phyloP scores from a whole-genome alignment of 2,888 invertebrate species.

The Synanthedon vespiformis region DNA sequence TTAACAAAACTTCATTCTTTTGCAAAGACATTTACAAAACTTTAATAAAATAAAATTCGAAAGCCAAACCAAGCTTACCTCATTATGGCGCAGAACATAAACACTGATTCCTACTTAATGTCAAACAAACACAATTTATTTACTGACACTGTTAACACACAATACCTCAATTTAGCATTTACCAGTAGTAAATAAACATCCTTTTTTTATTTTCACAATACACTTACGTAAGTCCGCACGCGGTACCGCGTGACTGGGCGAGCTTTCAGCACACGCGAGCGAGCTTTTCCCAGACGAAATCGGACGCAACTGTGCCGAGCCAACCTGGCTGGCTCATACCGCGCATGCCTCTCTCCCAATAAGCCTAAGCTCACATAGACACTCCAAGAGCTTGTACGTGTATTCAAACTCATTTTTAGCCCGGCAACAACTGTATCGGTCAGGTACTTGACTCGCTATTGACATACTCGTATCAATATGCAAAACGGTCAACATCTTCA shows the following conservation, averaged over 20 bases:
- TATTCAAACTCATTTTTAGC: slow-evolving; percentile 45
- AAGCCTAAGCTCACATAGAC: slow-evolving; percentile 51
- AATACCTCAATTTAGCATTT: no score
- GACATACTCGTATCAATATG: not conserved
- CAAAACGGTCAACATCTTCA: not conserved
- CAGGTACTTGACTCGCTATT: not conserved
- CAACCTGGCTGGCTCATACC: slow-evolving; percentile 23
- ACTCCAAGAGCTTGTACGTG: slow-evolving; percentile 35
- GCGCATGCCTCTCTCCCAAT: slow-evolving; percentile 59
- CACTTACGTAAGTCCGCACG: slow-evolving; percentile 57
- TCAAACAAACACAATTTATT: not conserved
- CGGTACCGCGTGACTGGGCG: slow-evolving; percentile 7
- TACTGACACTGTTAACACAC: not conserved
- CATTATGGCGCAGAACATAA: not conserved
- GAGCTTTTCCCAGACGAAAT: slow-evolving; percentile 24
- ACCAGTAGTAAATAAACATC: not conserved
- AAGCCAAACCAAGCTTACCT: not conserved
- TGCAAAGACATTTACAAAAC: no score
- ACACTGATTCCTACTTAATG: not conserved
- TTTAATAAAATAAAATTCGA: no score
- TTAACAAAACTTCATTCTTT: no score
- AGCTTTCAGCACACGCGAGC: slow-evolving; percentile 17
- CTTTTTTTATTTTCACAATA: not conserved
- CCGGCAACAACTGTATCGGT: slow-evolving; percentile 33
- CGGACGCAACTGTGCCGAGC: slow-evolving; percentile 39